phyloP scores from a whole-genome alignment of 2,888 invertebrate genomes.

The Cepaea hortensis region DNA sequence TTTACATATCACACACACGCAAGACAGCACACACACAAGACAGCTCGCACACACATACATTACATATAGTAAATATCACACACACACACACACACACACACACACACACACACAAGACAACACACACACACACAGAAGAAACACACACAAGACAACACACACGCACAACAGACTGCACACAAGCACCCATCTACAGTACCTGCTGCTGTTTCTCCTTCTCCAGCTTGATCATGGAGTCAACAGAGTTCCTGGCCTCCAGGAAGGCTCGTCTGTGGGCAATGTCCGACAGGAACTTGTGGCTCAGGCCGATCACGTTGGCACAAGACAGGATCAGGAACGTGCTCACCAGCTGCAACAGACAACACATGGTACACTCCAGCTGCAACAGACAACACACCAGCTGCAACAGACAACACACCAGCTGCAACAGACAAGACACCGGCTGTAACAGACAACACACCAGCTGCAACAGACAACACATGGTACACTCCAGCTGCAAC shows the following conservation, averaged over 20 bases:
- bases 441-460: too few species aligned
- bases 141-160: not conserved
- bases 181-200: conserved; percentile 75
- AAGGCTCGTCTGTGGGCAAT: conserved; percentile 91
- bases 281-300: conserved; percentile 91
- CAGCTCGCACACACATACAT: too few species aligned
- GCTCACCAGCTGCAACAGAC: conserved; percentile 82
- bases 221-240: conserved; percentile 92
- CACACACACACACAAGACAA: too few species aligned
- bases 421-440: conserved; percentile 77
- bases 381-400: conserved; percentile 78
- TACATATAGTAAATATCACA: too few species aligned
- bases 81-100: too few species aligned
- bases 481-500: too few species aligned
- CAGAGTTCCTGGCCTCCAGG: conserved; percentile 90
- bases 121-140: not conserved
- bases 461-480: too few species aligned
- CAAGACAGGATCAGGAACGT: conserved; percentile 87
- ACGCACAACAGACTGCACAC: not conserved
- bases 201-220: conserved; percentile 95
- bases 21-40: too few species aligned
- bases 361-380: conserved; percentile 83
- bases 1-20: too few species aligned
- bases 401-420: conserved; percentile 81
- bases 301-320: conserved; percentile 88